A percentile compares a stretch with the other conserved stretches of the same genome.
Evolutionary conservation across 2,113 vertebrate genomes (phyloP).

Genomic region (Oncorhynchus tshawytscha): DNA sequence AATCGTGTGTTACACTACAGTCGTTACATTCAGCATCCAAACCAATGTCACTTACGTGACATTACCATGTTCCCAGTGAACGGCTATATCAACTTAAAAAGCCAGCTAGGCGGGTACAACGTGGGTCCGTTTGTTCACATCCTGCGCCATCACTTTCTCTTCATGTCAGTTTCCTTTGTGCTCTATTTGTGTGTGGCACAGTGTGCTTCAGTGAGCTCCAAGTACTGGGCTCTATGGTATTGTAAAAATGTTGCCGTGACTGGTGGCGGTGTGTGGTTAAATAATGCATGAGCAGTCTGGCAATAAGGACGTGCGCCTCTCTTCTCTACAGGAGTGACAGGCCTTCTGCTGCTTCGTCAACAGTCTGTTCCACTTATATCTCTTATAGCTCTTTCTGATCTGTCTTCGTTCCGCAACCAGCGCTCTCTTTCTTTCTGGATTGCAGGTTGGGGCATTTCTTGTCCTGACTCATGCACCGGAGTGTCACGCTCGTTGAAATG

Average conservation of each 20-base stretch:
- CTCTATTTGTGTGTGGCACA: constrained; percentile 29
- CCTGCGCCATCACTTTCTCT: constrained; percentile 8
- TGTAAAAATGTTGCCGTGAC: constrained; percentile 57
- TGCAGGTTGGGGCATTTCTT: no score
- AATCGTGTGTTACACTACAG: neutral
- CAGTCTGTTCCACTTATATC: no score
- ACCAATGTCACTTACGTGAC: constrained; percentile 21
- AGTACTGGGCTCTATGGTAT: constrained; percentile 43
- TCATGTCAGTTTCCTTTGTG: constrained; percentile 28
- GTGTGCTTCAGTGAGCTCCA: constrained; percentile 46
- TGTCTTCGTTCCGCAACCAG: constrained; percentile 29
- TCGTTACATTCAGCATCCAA: constrained; percentile 29
- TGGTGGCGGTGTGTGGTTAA: constrained; percentile 49
- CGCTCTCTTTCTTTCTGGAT: no score
- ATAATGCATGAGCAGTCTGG: constrained; percentile 71
- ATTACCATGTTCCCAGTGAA: constrained; percentile 8
- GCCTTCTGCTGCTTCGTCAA: constrained; percentile 32
- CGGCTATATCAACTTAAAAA: neutral
- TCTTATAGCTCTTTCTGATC: neutral
- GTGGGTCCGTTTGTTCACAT: constrained; percentile 44
- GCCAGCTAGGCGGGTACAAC: constrained; percentile 32
- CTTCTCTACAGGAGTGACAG: constrained; percentile 57
- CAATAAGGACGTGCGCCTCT: constrained; percentile 48
- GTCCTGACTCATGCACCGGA: no score
- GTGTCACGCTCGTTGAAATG: no score